Percentiles rank a stretch among this genome's conserved stretches.
Conservation (phyloP, 2,113 vertebrate genomes). For the Tapirus terrestris region DNA sequence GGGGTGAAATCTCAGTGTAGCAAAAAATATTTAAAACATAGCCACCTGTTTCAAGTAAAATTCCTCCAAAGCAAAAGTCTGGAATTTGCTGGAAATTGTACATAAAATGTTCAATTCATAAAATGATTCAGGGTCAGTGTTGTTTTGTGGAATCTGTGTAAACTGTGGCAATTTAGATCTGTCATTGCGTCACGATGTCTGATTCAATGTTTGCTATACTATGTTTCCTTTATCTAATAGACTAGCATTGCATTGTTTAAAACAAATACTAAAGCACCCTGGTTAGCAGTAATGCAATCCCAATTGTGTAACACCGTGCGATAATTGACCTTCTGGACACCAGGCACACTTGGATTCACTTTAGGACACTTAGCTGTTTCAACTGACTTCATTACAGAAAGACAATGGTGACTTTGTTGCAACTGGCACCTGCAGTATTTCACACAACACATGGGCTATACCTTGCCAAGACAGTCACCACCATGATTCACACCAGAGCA, state of each 20-base stretch:
- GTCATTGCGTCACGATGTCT: conserved; percentile 12
- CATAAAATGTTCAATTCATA: not conserved
- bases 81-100: conserved; percentile 32
- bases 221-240: conserved; percentile 71
- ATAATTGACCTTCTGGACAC: conserved; percentile 65
- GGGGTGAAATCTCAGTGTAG: not conserved
- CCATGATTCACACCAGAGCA: conserved; percentile 60
- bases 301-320: conserved; percentile 34
- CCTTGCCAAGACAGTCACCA: conserved; percentile 57
- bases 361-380: conserved; percentile 68
- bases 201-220: not conserved
- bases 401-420: conserved; percentile 70
- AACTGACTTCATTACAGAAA: conserved; percentile 64
- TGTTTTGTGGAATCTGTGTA: not conserved
- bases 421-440: conserved; percentile 67
- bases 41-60: conserved; percentile 13
- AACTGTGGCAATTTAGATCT: conserved; percentile 28
- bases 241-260: conserved; percentile 55
- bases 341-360: conserved; percentile 68
- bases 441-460: not conserved
- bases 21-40: not conserved
- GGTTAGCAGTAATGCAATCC: conserved; percentile 23
- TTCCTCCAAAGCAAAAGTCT: conserved; percentile 7
- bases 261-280: conserved; percentile 22
- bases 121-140: not conserved